These are phyloP conservation scores for Nycticorax nycticorax DNA, from an alignment of 2,113 vertebrate species.

Conservation along the genomic window DNA sequence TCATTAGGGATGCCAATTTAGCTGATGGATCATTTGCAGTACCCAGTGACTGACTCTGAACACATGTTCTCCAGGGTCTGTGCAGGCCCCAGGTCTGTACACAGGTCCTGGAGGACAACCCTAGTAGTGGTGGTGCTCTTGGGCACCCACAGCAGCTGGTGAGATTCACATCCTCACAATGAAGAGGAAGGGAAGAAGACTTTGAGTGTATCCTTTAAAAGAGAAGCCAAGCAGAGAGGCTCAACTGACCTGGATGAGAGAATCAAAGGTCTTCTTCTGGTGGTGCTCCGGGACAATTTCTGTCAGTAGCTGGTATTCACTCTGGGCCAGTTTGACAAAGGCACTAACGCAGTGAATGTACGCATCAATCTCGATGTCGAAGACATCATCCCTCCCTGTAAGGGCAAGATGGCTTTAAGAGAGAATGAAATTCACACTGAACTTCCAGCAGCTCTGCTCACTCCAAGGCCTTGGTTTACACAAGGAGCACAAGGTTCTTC, in stretches of 20 bases:
- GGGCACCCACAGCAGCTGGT: background rate
- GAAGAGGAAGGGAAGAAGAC: background rate
- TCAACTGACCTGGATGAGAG: constrained; percentile 90
- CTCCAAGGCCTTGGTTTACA: background rate
- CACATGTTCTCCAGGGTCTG: background rate
- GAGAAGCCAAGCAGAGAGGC: background rate
- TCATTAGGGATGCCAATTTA: background rate
- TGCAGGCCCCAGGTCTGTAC: background rate
- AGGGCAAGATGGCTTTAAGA: background rate
- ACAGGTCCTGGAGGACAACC: background rate
- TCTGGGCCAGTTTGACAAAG: constrained; percentile 96
- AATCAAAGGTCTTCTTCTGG: constrained; percentile 99
- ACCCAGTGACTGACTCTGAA: background rate
- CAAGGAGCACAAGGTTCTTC: background rate
- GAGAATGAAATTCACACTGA: background rate
- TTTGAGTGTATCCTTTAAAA: background rate
- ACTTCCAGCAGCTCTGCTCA: background rate
- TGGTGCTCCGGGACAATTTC: constrained; percentile 95
- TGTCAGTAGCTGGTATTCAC: constrained; percentile 88
- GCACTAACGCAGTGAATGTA: constrained; percentile 97
- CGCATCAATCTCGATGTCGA: constrained; percentile 93
- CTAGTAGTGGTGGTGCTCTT: background rate
- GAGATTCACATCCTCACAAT: background rate
- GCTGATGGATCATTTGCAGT: background rate
- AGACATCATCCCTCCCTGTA: constrained; percentile 91